These are phyloP conservation scores for Macrocentrus cingulum DNA, from an alignment of 1,140 invertebrate species.

Conservation along the genomic window DNA sequence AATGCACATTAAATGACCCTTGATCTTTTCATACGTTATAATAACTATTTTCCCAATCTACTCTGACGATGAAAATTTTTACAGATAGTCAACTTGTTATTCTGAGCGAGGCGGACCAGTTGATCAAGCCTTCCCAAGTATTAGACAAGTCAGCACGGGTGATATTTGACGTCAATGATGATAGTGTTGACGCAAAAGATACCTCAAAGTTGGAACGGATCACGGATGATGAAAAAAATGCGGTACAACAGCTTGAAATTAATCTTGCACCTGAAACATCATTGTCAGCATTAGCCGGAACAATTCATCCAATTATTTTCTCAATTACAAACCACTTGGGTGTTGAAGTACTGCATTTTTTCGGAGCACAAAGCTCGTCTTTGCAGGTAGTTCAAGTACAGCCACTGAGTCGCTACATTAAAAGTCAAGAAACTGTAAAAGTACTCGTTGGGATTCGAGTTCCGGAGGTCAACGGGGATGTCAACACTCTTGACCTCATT, in stretches of 20 bases:
- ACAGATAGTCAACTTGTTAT: too few relatives aligned
- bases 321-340: slow-evolving; percentile 41
- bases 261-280: slow-evolving; percentile 40
- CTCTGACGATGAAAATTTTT: background rate
- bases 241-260: slow-evolving; percentile 32
- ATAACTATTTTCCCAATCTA: background rate
- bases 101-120: too few relatives aligned
- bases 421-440: slow-evolving; percentile 57
- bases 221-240: slow-evolving; percentile 1
- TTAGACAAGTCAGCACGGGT: too few relatives aligned
- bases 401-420: slow-evolving; percentile 22
- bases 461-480: slow-evolving; percentile 53
- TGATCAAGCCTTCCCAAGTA: too few relatives aligned
- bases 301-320: slow-evolving; percentile 35
- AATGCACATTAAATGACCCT: slow-evolving; percentile 5
- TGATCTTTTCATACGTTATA: background rate
- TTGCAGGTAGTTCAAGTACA: slow-evolving; percentile 19
- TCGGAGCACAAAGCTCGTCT: slow-evolving; percentile 29
- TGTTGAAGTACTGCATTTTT: slow-evolving; percentile 31
- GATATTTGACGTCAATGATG: too few relatives aligned
- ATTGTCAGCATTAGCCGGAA: slow-evolving; percentile 36
- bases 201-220: background rate
- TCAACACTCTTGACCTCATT: slow-evolving; percentile 61
- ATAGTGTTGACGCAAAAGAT: too few relatives aligned
- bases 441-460: slow-evolving; percentile 60